Evolutionary conservation across 2,113 vertebrate species (phyloP), one percentile per base, ranked within the genome.

Genomic region (Hydrochoerus hydrochaeris): DNA sequence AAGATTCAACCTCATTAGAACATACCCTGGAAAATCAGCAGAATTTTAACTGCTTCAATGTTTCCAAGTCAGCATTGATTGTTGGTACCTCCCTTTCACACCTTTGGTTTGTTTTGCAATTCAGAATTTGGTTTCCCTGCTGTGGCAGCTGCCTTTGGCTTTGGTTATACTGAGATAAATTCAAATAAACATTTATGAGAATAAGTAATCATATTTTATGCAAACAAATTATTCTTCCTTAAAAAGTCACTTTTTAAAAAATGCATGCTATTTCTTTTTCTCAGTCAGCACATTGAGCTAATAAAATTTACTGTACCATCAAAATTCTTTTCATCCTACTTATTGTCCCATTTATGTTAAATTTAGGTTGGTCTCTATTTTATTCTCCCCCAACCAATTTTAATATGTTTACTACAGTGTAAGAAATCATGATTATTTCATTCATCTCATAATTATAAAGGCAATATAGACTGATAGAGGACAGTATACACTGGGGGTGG

Each of bases 211-310:
- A 80, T 94, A 96, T 96, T 97, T 98, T 92, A 97, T 95, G 93
- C 62, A 92, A 87, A 93, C 96, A 96, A 98, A 98, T 98, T 96
- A 97, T 96, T 85, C 71, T 96, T 60, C 81, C 49, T 93, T 98
- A 88, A 96, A 97, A 97, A 98, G 78, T 97, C 69, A 96, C 52
- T 96, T 97, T 86, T 97, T 6, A 96, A 97, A 97, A 98, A 98
- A 98, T 97, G 44, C 73, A 92, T 97, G 91, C 41, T 60, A 63
- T 97, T 86, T 62, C 75, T 98, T 98, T 92, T 95, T 83, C 87
- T 93, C 87, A 96, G 92, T 95, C 84, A 97, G 96, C 87, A 96
- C 86, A 94, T 97, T 82, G 60, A 95, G 69, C 86, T 97, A 93
- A 96, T 97, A 95, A 97, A 97, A 93, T 44, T 96, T 95, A 96